These are phyloP conservation scores for Melipona quadrifasciata DNA, from an alignment of 1,140 invertebrate species.

Conservation along the genomic window DNA sequence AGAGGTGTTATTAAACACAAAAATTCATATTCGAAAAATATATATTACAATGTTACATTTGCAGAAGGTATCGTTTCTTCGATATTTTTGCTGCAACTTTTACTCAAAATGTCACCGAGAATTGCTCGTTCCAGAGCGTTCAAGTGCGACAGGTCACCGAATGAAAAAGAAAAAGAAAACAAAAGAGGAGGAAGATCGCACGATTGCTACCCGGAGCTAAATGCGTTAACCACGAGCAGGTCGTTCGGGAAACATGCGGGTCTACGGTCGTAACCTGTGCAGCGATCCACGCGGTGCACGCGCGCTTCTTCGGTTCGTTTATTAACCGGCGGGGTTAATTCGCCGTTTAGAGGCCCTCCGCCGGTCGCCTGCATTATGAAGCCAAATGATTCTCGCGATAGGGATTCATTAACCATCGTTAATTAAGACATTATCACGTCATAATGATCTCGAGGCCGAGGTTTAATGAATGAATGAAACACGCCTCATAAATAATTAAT, in stretches of 20 bases:
- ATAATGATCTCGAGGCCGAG: slow-evolving; percentile 79
- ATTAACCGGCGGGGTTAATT: slow-evolving; percentile 79
- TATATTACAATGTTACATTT: no score
- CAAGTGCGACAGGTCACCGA: no score
- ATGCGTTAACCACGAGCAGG: slow-evolving; percentile 49
- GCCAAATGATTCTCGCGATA: slow-evolving; percentile 77
- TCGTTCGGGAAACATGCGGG: slow-evolving; percentile 52
- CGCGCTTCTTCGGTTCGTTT: slow-evolving; percentile 75
- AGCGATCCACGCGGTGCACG: slow-evolving; percentile 51
- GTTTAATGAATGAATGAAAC: slow-evolving; percentile 82
- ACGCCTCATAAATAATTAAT: slow-evolving; percentile 83
- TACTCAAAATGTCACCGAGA: no score
- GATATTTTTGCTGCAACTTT: no score
- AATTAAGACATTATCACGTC: slow-evolving; percentile 83
- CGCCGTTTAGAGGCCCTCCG: slow-evolving; percentile 73
- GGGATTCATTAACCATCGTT: slow-evolving; percentile 81
- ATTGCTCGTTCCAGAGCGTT: no score
- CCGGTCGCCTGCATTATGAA: slow-evolving; percentile 71
- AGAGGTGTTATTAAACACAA: no score
- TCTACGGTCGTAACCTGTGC: slow-evolving; percentile 32
- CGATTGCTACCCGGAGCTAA: slow-evolving; percentile 57
- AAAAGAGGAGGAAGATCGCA: slow-evolving; percentile 29
- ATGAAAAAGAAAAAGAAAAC: no score
- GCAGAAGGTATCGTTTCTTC: no score
- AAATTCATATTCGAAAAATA: no score